phyloP scores from a whole-genome alignment of 2,888 invertebrate species.

The Callyntrura sp. region DNA sequence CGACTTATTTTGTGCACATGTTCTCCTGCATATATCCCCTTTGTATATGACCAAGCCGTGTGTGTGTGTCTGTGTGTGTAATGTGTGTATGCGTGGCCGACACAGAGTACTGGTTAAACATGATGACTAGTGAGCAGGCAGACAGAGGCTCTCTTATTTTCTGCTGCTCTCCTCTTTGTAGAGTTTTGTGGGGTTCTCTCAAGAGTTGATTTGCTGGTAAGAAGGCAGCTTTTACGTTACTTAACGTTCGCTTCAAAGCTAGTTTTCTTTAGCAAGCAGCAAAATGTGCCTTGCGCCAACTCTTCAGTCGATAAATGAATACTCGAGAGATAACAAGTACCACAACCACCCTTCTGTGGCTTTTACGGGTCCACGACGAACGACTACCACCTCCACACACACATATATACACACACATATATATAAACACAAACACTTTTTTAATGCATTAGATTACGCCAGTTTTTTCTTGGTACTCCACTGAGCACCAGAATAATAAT shows the following conservation, averaged over 20 bases:
- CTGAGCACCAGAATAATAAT: conserved; percentile 43
- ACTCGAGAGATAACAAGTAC: conserved; percentile 82
- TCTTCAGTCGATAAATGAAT: conserved; percentile 83
- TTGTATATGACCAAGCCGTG: neutral
- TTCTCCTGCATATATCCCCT: neutral
- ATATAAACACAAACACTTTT: conserved; percentile 40
- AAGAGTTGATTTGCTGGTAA: conserved; percentile 54
- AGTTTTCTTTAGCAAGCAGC: conserved; percentile 70
- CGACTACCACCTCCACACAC: conserved; percentile 61
- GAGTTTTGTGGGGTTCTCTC: conserved; percentile 28
- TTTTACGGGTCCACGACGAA: conserved; percentile 62
- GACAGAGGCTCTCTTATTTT: conserved; percentile 1
- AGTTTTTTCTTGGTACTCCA: conserved; percentile 36
- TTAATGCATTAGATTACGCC: conserved; percentile 50
- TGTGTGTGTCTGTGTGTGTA: no score
- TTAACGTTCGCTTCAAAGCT: conserved; percentile 59
- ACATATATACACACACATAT: conserved; percentile 35
- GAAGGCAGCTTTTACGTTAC: conserved; percentile 39
- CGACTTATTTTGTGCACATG: conserved; percentile 17
- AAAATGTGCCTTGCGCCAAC: conserved; percentile 84
- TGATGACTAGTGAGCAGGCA: neutral
- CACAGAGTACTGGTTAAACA: conserved; percentile 40
- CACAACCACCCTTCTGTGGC: conserved; percentile 73
- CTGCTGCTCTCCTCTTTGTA: conserved; percentile 15
- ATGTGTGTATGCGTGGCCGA: neutral